Conservation (phyloP, 2,888 invertebrate genomes). For the Pyralis farinalis region DNA sequence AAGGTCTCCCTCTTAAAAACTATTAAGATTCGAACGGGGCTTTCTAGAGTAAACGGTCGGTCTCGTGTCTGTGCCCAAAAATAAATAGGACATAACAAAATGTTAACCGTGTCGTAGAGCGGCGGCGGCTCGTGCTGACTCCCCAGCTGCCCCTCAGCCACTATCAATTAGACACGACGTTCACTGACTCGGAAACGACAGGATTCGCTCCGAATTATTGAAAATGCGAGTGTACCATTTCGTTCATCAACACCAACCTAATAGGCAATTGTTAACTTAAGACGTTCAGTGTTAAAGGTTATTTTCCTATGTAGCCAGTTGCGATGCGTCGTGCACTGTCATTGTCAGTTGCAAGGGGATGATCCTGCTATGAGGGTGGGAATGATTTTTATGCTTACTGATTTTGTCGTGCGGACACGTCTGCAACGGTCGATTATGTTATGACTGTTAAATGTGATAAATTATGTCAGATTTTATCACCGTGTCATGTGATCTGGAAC, state of each 20-base stretch:
- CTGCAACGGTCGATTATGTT: conserved; percentile 1
- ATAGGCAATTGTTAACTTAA: neutral
- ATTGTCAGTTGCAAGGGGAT: conserved; percentile 5
- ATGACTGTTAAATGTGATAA: conserved; percentile 1
- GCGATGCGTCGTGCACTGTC: conserved; percentile 2
- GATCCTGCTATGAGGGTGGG: neutral
- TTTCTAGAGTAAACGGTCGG: too few species aligned
- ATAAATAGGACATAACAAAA: too few species aligned
- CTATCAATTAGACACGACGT: conserved; percentile 10
- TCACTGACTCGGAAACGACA: conserved; percentile 4
- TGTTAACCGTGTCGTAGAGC: too few species aligned
- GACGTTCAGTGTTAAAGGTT: neutral
- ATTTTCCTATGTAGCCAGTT: neutral
- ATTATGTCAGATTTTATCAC: conserved; percentile 5
- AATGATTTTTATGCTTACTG: conserved; percentile 9
- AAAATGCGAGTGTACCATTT: conserved; percentile 4
- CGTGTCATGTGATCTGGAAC: neutral
- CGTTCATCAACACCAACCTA: neutral
- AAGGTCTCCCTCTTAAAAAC: too few species aligned
- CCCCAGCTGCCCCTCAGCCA: conserved; percentile 1
- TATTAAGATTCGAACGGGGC: too few species aligned
- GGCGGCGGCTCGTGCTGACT: conserved; percentile 4
- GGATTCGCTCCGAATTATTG: conserved; percentile 1
- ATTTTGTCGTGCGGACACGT: conserved; percentile 1
- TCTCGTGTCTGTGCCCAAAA: too few species aligned